Conservation (phyloP, 2,888 invertebrate species). For the Hydrotaea cyrtoneurina region DNA sequence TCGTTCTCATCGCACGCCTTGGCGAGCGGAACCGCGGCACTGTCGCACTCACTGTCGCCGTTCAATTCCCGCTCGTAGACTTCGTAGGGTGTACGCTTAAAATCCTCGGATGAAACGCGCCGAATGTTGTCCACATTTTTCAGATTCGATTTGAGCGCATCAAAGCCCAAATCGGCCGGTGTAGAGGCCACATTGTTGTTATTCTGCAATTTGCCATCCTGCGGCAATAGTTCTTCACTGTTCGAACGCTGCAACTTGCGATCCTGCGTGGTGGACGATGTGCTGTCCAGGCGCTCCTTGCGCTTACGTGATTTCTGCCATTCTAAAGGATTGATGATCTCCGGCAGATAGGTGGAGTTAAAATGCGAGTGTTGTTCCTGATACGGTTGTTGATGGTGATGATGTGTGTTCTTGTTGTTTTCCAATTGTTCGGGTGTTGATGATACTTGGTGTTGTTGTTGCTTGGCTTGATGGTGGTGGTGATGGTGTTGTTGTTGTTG, state of each 20-base stretch:
- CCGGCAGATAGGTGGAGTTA: conserved; percentile 80
- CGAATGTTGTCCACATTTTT: conserved; percentile 74
- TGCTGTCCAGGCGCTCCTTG: conserved; percentile 85
- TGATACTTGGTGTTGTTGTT: conserved; percentile 42
- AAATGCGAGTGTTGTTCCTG: conserved; percentile 72
- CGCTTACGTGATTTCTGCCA: conserved; percentile 83
- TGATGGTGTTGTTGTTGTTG: conserved; percentile 56
- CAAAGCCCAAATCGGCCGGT: conserved; percentile 62
- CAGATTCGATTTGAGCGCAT: conserved; percentile 60
- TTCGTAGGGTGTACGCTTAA: conserved; percentile 77
- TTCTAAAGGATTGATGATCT: conserved; percentile 80
- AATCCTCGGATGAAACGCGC: conserved; percentile 79
- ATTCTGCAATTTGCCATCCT: conserved; percentile 80
- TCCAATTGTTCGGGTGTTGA: conserved; percentile 61
- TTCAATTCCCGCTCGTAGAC: conserved; percentile 75
- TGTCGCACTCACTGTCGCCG: conserved; percentile 31
- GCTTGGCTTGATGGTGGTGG: conserved; percentile 45
- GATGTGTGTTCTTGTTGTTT: conserved; percentile 66
- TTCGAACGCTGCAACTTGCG: conserved; percentile 84
- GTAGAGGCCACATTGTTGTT: conserved; percentile 71
- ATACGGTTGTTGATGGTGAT: conserved; percentile 56
- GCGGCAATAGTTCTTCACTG: conserved; percentile 83
- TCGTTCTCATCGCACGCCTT: conserved; percentile 74
- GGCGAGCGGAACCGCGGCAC: conserved; percentile 42
- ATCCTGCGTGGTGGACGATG: conserved; percentile 83